A percentile compares a stretch with the other conserved stretches of the same genome.
Evolutionary conservation across 2,888 invertebrate genomes (phyloP).

Genomic region (Cosmorhoe ocellata): DNA sequence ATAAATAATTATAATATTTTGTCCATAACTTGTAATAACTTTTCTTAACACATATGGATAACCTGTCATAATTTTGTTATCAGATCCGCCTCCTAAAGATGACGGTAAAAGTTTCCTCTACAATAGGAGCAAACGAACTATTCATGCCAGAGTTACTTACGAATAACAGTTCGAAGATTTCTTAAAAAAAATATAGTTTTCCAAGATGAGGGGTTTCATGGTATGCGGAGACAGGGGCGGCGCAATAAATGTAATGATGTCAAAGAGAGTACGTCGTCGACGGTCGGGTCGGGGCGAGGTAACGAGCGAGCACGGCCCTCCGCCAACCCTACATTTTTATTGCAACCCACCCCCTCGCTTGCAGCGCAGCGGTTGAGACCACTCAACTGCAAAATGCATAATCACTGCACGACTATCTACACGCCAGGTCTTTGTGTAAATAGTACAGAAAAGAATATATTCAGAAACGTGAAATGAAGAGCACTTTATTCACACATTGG

Average conservation of each 20-base stretch:
- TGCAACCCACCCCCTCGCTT: conserved; percentile 56
- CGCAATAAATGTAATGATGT: conserved; percentile 69
- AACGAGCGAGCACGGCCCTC: conserved; percentile 49
- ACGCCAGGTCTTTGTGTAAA: conserved; percentile 63
- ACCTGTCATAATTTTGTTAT: too few relatives aligned
- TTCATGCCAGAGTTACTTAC: conserved; percentile 15
- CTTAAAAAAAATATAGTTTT: conserved; percentile 13
- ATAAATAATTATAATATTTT: conserved; percentile 25
- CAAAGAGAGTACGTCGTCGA: conserved; percentile 54
- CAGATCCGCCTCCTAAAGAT: conserved; percentile 28
- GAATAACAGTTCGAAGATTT: conserved; percentile 19
- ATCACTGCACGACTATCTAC: conserved; percentile 57
- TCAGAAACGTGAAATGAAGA: conserved; percentile 19
- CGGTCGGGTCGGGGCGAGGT: conserved; percentile 32
- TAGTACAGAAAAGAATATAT: conserved; percentile 33
- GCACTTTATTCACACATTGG: conserved; percentile 22
- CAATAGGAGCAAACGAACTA: conserved; percentile 17
- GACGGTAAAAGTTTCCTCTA: conserved; percentile 9
- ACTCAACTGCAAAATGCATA: conserved; percentile 72
- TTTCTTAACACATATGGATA: conserved; percentile 8
- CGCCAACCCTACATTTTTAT: conserved; percentile 63
- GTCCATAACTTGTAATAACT: conserved; percentile 19
- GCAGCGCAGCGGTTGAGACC: conserved; percentile 48
- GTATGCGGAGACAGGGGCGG: conserved; percentile 54
- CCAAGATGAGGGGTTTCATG: conserved; percentile 34